These are phyloP conservation scores for Brachirus orientalis DNA, from an alignment of 2,113 vertebrate species.

Conservation along the genomic window DNA sequence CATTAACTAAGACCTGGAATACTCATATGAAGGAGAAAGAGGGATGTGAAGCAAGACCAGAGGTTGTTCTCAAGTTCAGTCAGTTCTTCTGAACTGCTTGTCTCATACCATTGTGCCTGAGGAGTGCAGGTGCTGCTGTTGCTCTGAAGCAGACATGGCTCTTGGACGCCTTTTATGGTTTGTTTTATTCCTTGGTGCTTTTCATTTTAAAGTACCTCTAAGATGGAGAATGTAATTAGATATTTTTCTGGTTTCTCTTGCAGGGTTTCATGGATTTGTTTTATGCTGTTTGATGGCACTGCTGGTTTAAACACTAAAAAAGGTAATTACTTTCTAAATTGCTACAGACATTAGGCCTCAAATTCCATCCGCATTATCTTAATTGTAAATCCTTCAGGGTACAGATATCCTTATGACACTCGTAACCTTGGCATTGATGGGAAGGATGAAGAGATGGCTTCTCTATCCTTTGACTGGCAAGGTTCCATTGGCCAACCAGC, in stretches of 20 bases:
- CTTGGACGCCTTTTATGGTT: slow-evolving; percentile 45
- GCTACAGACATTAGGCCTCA: not conserved
- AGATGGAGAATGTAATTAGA: not conserved
- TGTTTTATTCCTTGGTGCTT: not conserved
- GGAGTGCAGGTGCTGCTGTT: slow-evolving; percentile 1
- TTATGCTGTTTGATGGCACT: slow-evolving; percentile 25
- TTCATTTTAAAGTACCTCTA: not conserved
- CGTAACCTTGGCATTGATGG: not conserved
- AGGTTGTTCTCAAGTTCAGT: not conserved
- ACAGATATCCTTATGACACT: not conserved
- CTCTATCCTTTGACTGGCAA: not conserved
- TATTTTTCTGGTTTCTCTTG: not conserved
- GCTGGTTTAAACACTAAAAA: not conserved
- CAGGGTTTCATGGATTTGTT: slow-evolving; percentile 41
- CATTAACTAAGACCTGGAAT: slow-evolving; percentile 6
- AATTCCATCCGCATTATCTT: not conserved
- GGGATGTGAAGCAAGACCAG: not conserved
- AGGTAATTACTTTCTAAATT: slow-evolving; percentile 16
- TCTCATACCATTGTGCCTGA: not conserved
- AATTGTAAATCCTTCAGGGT: slow-evolving; percentile 4
- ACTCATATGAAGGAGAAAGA: slow-evolving; percentile 24
- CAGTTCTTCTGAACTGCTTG: not conserved
- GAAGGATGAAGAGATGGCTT: not conserved
- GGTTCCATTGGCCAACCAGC: not conserved
- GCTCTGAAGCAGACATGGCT: slow-evolving; percentile 43